These are phyloP conservation scores for Tortrix viridana DNA, from an alignment of 2,888 invertebrate species.

Conservation along the genomic window DNA sequence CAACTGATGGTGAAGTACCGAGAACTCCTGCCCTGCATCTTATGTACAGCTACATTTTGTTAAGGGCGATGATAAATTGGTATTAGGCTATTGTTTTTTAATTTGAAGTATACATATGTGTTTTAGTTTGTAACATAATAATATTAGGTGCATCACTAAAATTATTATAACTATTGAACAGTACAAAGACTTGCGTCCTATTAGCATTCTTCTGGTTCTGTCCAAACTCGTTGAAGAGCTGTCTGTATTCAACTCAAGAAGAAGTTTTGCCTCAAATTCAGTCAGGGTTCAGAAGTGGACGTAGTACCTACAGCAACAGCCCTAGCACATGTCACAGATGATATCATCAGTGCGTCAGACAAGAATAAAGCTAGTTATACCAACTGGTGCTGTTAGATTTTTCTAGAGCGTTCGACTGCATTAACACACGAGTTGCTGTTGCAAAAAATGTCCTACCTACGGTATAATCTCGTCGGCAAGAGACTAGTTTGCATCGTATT, in stretches of 20 bases:
- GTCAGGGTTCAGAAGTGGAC: conserved; percentile 6
- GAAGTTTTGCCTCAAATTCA: neutral
- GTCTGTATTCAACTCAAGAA: neutral
- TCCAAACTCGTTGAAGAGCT: conserved; percentile 1
- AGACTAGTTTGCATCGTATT: neutral
- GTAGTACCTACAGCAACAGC: conserved; percentile 33
- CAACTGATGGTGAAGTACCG: too few species aligned
- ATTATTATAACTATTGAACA: too few species aligned
- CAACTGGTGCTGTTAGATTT: conserved; percentile 38
- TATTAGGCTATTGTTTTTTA: too few species aligned
- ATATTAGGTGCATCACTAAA: too few species aligned
- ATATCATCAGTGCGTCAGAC: conserved; percentile 37
- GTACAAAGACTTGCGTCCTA: neutral
- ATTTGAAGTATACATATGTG: too few species aligned
- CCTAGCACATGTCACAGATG: conserved; percentile 38
- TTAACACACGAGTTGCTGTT: conserved; percentile 19
- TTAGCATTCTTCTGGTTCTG: neutral
- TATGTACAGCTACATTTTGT: too few species aligned
- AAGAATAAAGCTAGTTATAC: conserved; percentile 29
- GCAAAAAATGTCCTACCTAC: conserved; percentile 31
- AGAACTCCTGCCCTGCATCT: too few species aligned
- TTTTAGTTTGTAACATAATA: too few species aligned
- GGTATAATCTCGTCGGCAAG: conserved; percentile 13
- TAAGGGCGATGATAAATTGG: too few species aligned
- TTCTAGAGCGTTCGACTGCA: conserved; percentile 36